phyloP scores from a whole-genome alignment of 1,140 invertebrate genomes.

The Zaprionus taronus region DNA sequence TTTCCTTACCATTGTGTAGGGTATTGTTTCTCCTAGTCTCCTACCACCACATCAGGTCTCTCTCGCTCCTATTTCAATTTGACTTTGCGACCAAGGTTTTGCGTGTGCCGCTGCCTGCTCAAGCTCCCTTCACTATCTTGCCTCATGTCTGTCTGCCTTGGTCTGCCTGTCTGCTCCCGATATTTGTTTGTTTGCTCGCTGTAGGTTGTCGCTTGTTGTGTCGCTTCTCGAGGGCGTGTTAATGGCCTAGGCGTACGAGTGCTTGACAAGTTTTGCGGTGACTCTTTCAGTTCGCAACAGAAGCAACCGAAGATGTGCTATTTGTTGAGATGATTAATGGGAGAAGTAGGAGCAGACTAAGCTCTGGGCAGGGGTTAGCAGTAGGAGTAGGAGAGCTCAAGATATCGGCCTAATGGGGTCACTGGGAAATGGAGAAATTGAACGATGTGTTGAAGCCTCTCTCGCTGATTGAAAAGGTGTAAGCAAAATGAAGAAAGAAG shows the following conservation, averaged over 20 bases:
- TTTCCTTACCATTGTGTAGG: constrained; percentile 46
- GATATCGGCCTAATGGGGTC: constrained; percentile 5
- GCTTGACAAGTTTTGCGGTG: constrained; percentile 70
- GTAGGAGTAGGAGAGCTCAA: not conserved
- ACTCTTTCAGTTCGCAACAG: constrained; percentile 44
- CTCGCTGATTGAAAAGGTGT: constrained; percentile 11
- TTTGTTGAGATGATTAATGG: constrained; percentile 73
- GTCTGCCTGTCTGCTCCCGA: constrained; percentile 28
- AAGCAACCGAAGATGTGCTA: constrained; percentile 38
- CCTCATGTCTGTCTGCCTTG: constrained; percentile 16
- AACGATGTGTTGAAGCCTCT: constrained; percentile 8
- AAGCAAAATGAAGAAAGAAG: not conserved
- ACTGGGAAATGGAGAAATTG: constrained; percentile 22
- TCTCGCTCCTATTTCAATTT: constrained; percentile 44
- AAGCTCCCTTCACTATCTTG: not conserved
- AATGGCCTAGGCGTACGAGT: constrained; percentile 71
- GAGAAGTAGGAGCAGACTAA: not conserved
- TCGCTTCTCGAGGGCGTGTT: constrained; percentile 64
- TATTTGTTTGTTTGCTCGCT: constrained; percentile 50
- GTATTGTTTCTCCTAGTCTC: constrained; percentile 28
- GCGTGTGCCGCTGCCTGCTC: constrained; percentile 47
- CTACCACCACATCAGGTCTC: constrained; percentile 10
- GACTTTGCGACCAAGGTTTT: constrained; percentile 68
- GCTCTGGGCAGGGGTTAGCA: not conserved
- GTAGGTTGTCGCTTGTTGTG: constrained; percentile 26